Base-by-base conservation (phyloP, 2,797 vertebrate genomes). In the Hapalemur alaotrensis region DNA sequence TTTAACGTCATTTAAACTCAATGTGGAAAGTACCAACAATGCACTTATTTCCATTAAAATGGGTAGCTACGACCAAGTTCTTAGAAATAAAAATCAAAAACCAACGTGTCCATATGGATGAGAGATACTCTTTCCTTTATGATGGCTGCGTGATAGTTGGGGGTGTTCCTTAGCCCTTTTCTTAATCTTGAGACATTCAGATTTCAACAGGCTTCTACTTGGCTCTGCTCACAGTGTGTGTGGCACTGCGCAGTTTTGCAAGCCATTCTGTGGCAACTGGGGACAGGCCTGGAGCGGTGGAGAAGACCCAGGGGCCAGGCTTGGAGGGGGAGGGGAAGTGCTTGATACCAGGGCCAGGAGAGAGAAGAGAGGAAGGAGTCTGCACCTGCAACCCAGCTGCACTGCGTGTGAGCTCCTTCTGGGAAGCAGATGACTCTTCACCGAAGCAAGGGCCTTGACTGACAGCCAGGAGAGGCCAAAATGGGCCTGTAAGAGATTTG, bases 1-100 rank as follows among this genome's bases (percentile, higher is more conserved):
- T 94, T 69, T 65, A 79, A 41, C 38, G 9, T 43, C 73, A 85
- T 0, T 75, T 86, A 95, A 43, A 57, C 63, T 87, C 67, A 70
- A 22, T 35, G 48, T 61, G 23, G 46, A 57, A 59, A 48, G 20
- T 38, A 41, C 69, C 61, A 79, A 4, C 22, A 65, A 4, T 61
- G 63, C 43, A 15, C 91, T 35, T 75, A 38, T 67, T 78, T 54
- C 57, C 35, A 17, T 54, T 52, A 22, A 94, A 79, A 79, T 63
- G n/a, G 7, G 57, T 12, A 50, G 48, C 20, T 38, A 2, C 43
- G 80, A 50, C 46, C 30, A n/a, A 28, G 18, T 67, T 82, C 23
- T 2, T 4, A 30, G 43, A 5, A 20, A 41, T 76, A 23, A 18
- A 89, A 18, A 18, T 10, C 9, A 9, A 25, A 78, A n/a, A 14